Conservation (phyloP, 2,113 vertebrate species). For the Chaetops frenatus region DNA sequence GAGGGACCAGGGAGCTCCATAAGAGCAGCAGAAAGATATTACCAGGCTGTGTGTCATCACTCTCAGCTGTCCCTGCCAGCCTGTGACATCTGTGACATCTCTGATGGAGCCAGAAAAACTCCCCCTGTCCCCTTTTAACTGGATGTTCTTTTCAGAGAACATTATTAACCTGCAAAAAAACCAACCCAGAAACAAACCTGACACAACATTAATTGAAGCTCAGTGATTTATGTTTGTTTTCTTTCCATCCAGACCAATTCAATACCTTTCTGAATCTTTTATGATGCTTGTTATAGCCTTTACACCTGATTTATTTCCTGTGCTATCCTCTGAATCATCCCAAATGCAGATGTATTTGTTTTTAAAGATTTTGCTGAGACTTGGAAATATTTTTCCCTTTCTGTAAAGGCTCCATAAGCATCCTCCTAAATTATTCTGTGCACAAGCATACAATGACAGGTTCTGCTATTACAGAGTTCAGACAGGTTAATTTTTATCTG, state of each 20-base stretch:
- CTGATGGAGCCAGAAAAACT: constrained; percentile 37
- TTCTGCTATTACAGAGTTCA: neutral
- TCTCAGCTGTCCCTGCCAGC: constrained; percentile 63
- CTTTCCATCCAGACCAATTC: constrained; percentile 25
- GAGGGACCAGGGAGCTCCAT: constrained; percentile 13
- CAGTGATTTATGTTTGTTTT: constrained; percentile 30
- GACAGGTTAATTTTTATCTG: constrained; percentile 20
- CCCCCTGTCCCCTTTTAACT: constrained; percentile 38
- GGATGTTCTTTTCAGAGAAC: constrained; percentile 12
- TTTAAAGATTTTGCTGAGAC: constrained; percentile 39
- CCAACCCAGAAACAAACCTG: neutral
- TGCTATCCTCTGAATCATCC: constrained; percentile 13
- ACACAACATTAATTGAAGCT: constrained; percentile 58
- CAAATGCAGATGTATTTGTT: constrained; percentile 49
- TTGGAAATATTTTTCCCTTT: neutral
- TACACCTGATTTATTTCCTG: constrained; percentile 40
- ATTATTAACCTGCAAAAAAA: constrained; percentile 16
- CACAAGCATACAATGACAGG: neutral
- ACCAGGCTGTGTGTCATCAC: constrained; percentile 25
- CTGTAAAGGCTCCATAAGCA: neutral
- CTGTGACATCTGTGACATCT: constrained; percentile 66
- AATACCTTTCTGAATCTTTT: constrained; percentile 48
- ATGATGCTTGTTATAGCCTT: constrained; percentile 40
- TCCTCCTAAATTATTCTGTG: neutral
- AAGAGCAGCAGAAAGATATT: constrained; percentile 35